Evolutionary conservation across 2,888 invertebrate genomes (phyloP).

Genomic region (Caenorhabditis imperialis): DNA sequence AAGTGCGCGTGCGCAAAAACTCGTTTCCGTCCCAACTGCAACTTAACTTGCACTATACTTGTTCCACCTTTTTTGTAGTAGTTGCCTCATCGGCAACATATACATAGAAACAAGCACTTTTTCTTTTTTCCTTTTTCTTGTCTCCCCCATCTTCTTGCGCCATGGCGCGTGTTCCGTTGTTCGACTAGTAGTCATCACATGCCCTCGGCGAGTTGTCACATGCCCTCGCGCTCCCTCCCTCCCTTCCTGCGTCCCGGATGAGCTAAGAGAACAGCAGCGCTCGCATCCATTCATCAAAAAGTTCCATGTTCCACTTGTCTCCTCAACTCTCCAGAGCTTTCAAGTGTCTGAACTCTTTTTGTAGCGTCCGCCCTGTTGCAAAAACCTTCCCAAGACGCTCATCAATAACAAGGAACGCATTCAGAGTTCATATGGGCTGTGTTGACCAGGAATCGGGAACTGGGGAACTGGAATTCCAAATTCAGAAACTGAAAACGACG

Average conservation of each 20-base stretch:
- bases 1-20: slow-evolving; percentile 48
- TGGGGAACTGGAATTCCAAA: too few species aligned
- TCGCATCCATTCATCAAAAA: slow-evolving; percentile 36
- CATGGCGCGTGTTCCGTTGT: slow-evolving; percentile 49
- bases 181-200: slow-evolving; percentile 54
- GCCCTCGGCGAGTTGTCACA: slow-evolving; percentile 50
- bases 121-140: slow-evolving; percentile 30
- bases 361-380: slow-evolving; percentile 17
- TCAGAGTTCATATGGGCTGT: slow-evolving; percentile 12
- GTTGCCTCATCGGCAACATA: not conserved
- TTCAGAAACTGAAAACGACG: too few species aligned
- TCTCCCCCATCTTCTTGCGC: not conserved
- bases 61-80: not conserved
- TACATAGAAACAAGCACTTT: slow-evolving; percentile 26
- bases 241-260: slow-evolving; percentile 30
- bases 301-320: slow-evolving; percentile 17
- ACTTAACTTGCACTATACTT: slow-evolving; percentile 31
- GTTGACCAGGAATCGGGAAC: too few species aligned
- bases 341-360: slow-evolving; percentile 41
- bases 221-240: slow-evolving; percentile 41
- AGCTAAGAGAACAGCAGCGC: slow-evolving; percentile 27
- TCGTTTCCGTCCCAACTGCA: slow-evolving; percentile 42
- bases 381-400: slow-evolving; percentile 29
- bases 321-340: slow-evolving; percentile 23
- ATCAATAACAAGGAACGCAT: slow-evolving; percentile 45